phyloP scores from a whole-genome alignment of 2,888 invertebrate species.

The Octonoba sinensis region DNA sequence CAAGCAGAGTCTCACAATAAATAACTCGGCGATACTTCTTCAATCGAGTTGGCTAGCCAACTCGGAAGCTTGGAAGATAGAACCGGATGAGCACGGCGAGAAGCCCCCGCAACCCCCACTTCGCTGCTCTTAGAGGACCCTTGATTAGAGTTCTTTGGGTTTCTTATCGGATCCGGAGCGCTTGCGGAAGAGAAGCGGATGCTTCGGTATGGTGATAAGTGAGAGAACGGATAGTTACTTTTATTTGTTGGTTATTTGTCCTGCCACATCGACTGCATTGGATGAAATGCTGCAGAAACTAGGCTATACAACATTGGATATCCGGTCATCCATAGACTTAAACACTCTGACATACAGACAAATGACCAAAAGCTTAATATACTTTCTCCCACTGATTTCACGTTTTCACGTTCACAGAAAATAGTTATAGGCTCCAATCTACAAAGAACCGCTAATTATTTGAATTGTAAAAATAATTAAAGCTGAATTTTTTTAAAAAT shows the following conservation, averaged over 20 bases:
- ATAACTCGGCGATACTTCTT: conserved; percentile 4
- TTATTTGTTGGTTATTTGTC: conserved; percentile 57
- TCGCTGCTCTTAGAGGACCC: conserved; percentile 21
- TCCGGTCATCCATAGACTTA: too few species aligned
- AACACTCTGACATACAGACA: too few species aligned
- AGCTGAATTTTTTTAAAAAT: too few species aligned
- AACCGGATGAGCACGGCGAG: conserved; percentile 31
- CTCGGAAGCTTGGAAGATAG: conserved; percentile 24
- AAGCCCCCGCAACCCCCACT: conserved; percentile 13
- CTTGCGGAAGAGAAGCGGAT: conserved; percentile 40
- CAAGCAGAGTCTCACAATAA: not conserved
- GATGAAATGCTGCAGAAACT: too few species aligned
- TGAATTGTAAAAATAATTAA: too few species aligned
- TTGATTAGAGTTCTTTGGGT: conserved; percentile 52
- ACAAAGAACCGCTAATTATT: too few species aligned
- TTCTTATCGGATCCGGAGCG: conserved; percentile 29
- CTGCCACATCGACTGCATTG: conserved; percentile 21
- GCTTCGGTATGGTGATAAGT: conserved; percentile 32
- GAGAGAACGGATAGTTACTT: conserved; percentile 26
- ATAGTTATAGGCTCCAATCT: too few species aligned
- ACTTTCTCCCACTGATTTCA: too few species aligned
- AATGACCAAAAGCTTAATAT: too few species aligned
- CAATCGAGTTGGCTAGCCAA: conserved; percentile 18
- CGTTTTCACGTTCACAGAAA: too few species aligned
- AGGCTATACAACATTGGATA: too few species aligned